Percentiles rank a stretch among this genome's conserved stretches.
phyloP scores from a whole-genome alignment of 2,797 vertebrate species.

The Notoglanidium macrostoma region DNA sequence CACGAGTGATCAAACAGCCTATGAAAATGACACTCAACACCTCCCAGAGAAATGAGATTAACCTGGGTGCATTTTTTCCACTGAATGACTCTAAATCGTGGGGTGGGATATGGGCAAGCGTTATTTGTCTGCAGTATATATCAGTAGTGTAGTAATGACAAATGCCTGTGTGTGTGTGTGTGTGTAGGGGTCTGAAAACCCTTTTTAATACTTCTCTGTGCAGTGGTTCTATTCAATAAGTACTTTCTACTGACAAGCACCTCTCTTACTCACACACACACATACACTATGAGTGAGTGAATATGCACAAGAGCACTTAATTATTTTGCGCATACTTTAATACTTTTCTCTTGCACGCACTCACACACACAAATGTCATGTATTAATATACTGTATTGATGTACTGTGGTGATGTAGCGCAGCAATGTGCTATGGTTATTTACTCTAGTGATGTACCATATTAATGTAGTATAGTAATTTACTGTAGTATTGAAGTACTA shows the following conservation, averaged over 20 bases:
- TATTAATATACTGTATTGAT: too few species aligned
- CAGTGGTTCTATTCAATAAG: slow-evolving; percentile 57
- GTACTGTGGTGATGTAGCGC: too few species aligned
- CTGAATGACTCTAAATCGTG: slow-evolving; percentile 35
- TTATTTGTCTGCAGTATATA: slow-evolving; percentile 19
- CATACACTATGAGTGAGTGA: neutral
- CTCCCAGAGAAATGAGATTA: slow-evolving; percentile 49
- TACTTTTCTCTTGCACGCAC: neutral
- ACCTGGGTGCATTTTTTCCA: slow-evolving; percentile 40
- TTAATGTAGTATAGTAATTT: too few species aligned
- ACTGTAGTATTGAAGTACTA: neutral
- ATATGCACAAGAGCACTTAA: neutral
- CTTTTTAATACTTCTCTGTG: slow-evolving; percentile 58
- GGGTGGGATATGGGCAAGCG: slow-evolving; percentile 9
- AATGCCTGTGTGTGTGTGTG: slow-evolving; percentile 51
- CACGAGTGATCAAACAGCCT: slow-evolving; percentile 68
- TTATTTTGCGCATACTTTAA: neutral
- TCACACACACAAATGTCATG: neutral
- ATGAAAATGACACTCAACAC: slow-evolving; percentile 48
- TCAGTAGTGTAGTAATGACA: slow-evolving; percentile 19
- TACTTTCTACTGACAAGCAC: slow-evolving; percentile 50
- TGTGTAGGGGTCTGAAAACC: slow-evolving; percentile 67
- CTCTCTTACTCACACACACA: neutral
- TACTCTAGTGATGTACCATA: too few species aligned
- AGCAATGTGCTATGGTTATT: too few species aligned